phyloP scores from a whole-genome alignment of 1,140 invertebrate genomes.

The Potamilus streckersoni region DNA sequence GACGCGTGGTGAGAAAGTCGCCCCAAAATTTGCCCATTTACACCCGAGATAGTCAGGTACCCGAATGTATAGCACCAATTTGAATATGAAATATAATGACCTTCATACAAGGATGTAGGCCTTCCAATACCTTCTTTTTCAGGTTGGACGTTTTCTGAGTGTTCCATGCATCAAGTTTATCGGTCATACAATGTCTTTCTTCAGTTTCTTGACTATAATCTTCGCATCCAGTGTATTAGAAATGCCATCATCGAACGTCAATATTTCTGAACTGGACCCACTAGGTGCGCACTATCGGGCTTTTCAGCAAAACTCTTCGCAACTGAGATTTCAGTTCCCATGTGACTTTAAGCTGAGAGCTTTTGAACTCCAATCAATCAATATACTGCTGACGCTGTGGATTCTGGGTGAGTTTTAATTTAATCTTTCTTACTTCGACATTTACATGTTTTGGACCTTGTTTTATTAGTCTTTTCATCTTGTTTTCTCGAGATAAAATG shows the following conservation, averaged over 20 bases:
- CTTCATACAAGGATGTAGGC: not conserved
- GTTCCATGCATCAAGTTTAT: slow-evolving; percentile 50
- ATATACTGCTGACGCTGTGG: slow-evolving; percentile 39
- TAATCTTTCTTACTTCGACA: too few relatives aligned
- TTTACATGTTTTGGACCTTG: too few relatives aligned
- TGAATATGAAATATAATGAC: not conserved
- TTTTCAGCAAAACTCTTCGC: not conserved
- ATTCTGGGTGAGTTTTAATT: slow-evolving; percentile 34
- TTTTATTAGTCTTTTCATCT: too few relatives aligned
- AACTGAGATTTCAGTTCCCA: slow-evolving; percentile 9
- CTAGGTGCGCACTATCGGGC: slow-evolving; percentile 1
- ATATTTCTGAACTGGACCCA: not conserved
- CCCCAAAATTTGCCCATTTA: too few relatives aligned
- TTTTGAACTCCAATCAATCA: slow-evolving; percentile 33
- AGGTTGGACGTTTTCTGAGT: slow-evolving; percentile 38
- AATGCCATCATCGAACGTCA: slow-evolving; percentile 7
- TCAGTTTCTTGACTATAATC: slow-evolving; percentile 70
- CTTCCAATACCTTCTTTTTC: not conserved
- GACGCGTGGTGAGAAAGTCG: too few relatives aligned
- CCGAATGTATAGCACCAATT: too few relatives aligned
- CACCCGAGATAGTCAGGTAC: too few relatives aligned
- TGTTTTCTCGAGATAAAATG: too few relatives aligned
- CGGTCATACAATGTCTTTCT: slow-evolving; percentile 70
- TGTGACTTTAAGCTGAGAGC: slow-evolving; percentile 37
- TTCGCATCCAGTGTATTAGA: slow-evolving; percentile 40